Base-by-base conservation (phyloP, 2,113 vertebrate genomes). In the Sinocyclocheilus anophthalmus region DNA sequence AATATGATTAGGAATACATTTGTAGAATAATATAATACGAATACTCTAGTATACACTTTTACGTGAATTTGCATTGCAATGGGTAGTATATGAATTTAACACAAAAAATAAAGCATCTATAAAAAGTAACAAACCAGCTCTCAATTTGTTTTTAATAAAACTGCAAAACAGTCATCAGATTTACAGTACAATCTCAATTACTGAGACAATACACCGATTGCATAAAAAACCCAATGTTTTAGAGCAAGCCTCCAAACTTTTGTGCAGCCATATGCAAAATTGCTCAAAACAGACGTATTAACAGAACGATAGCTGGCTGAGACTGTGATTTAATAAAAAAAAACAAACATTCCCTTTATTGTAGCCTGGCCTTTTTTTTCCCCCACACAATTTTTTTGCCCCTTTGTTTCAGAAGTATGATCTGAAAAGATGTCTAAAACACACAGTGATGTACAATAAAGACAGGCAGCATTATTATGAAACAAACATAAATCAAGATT, bases 401-500 rank as follows among this genome's bases (percentile, higher is more conserved):
- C 0, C 33, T 37, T 70, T 70, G 26, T 33, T 57, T 59, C 30
- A 59, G 53, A 78, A 78, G 16, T 12, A 50, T 3, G 16, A 59
- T 39, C 10, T 26, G 24, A 77, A 77, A 11, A 57, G 14, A 80
- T 61, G 33, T 78, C 10, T 80, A 16, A 20, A 33, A 16, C 55
- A 61, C 42, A 5, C 9, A 30, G 39, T 69, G 39, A 12, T 16
- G 26, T 16, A 37, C 42, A 22, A 33, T 67, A 85, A 76, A 80
- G 45, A 48, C 69, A 82, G 87, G 87, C 83, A 85, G 67, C 67
- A 45, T 81, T 16, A 81, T 75, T 16, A 55, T 76, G 48, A 53
- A 14, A 81, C 42, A 57, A 61, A 30, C 30, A 81, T 12, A 9
- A 50, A 3, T n/a, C n/a, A 53, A 30, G 14, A 70, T 86, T 81